Evolutionary conservation across 2,888 invertebrate species (phyloP).

Genomic region (Xanthia togata): DNA sequence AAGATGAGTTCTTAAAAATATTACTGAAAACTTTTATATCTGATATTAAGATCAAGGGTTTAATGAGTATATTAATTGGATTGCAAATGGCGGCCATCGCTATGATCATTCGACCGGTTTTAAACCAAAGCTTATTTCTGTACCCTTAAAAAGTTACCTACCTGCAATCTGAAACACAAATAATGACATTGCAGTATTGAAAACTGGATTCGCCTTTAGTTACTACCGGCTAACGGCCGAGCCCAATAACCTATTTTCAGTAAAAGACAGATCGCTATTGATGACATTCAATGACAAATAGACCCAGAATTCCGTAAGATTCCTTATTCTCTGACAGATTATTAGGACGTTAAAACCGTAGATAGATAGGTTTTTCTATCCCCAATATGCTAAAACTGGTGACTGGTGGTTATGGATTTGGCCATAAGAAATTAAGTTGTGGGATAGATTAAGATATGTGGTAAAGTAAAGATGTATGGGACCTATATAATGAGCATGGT

Average conservation of each 20-base stretch:
- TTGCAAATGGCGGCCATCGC: constrained; percentile 71
- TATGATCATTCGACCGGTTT: constrained; percentile 59
- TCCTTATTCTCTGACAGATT: no score
- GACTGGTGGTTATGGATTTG: no score
- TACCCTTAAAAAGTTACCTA: constrained; percentile 41
- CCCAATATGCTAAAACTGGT: no score
- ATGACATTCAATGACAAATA: no score
- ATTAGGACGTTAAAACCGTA: no score
- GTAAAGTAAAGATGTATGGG: constrained; percentile 6
- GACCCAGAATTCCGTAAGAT: no score
- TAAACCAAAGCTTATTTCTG: constrained; percentile 33
- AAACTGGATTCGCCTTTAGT: constrained; percentile 15
- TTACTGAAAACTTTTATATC: constrained; percentile 69
- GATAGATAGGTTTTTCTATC: no score
- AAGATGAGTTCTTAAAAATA: constrained; percentile 58
- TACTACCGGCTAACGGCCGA: background rate
- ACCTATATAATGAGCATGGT: background rate
- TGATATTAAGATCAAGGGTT: constrained; percentile 81
- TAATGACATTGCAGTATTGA: constrained; percentile 41
- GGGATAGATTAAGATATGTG: constrained; percentile 8
- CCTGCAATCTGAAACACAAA: constrained; percentile 45
- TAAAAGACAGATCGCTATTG: no score
- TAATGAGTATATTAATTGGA: constrained; percentile 88
- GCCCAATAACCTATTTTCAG: no score
- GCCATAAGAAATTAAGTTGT: background rate